Evolutionary conservation across 2,797 vertebrate genomes (phyloP), one percentile per base, ranked within the genome.

Genomic region (Lutjanus campechanus): DNA sequence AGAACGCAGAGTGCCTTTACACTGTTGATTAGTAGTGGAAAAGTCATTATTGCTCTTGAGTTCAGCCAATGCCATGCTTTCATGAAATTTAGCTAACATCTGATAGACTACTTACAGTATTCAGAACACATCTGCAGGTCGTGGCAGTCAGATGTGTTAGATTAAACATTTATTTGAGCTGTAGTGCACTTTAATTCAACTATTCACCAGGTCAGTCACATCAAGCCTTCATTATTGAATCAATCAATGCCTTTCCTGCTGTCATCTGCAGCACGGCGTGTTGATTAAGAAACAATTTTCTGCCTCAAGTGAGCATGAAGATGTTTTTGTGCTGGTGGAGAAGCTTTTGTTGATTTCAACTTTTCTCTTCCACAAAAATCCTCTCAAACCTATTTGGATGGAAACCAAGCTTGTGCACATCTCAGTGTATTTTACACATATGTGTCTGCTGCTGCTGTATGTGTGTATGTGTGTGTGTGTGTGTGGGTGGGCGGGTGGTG

Each of bases 401-500:
- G 64, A 80, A 76, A 69, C 65, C 63, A 65, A 60, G 44, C 16
- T 41, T 51, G 72, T 66, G 69, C 47, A 20, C 41, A 50, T 82
- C 43, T 66, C 20, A 41, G 47, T 76, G 65, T 65, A 44, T 64
- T 41, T 58, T 75, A 65, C 77, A 58, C 8, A 13, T n/a, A 13
- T 59, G 47, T 59, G 51, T 68, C 12, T 68, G 53, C 19, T 77
- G 63, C 25, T 41, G 60, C 19, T 69, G 69, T 77, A 20, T 74
- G 17, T 40, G 17, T 60, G 43, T 59, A 55, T 53, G 15, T 71
- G 43, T 59, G 60, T 53, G 15, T 71, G 29, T 70, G 13, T 17
- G 13, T 9, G 55, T 54, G 36, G 7, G 54, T 20, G 66, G 12
- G 67, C 0, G 36, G 19, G 61, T n/a, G 95, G 95, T 96, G 93